Evolutionary conservation across 2,888 invertebrate species (phyloP).

Genomic region (Tuta absoluta): DNA sequence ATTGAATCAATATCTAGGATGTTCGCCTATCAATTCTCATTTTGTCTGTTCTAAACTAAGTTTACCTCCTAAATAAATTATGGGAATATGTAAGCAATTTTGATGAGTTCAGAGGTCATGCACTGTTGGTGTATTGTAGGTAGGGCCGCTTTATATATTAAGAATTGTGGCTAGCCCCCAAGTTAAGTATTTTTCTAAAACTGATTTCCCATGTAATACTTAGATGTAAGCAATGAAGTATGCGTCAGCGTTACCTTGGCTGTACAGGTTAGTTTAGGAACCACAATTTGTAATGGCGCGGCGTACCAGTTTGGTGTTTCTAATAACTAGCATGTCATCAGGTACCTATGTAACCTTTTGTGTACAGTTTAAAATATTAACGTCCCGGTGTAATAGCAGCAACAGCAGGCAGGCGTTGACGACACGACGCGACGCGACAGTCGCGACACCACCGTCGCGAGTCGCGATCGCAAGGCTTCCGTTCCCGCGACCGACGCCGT

Average conservation of each 20-base stretch:
- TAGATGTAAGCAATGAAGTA: too few species aligned
- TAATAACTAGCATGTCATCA: too few species aligned
- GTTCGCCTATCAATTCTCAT: constrained; percentile 52
- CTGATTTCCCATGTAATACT: too few species aligned
- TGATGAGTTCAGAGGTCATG: constrained; percentile 27
- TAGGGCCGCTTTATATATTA: too few species aligned
- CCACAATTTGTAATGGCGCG: too few species aligned
- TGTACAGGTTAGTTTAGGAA: too few species aligned
- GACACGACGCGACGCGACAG: constrained; percentile 18
- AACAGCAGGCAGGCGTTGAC: constrained; percentile 16
- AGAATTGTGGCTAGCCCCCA: too few species aligned
- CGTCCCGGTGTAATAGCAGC: constrained; percentile 33
- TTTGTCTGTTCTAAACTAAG: constrained; percentile 41
- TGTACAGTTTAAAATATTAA: too few species aligned
- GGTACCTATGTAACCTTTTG: too few species aligned
- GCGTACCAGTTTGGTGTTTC: too few species aligned
- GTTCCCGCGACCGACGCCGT: constrained; percentile 79
- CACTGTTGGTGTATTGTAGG: constrained; percentile 38
- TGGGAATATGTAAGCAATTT: constrained; percentile 19
- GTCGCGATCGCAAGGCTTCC: constrained; percentile 64
- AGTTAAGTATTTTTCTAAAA: too few species aligned
- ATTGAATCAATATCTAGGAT: constrained; percentile 60
- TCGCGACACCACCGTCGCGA: not conserved
- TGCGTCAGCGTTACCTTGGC: too few species aligned
- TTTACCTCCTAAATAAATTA: constrained; percentile 48